Evolutionary conservation across 2,888 invertebrate genomes (phyloP).

Genomic region (Cremastinae sp.): DNA sequence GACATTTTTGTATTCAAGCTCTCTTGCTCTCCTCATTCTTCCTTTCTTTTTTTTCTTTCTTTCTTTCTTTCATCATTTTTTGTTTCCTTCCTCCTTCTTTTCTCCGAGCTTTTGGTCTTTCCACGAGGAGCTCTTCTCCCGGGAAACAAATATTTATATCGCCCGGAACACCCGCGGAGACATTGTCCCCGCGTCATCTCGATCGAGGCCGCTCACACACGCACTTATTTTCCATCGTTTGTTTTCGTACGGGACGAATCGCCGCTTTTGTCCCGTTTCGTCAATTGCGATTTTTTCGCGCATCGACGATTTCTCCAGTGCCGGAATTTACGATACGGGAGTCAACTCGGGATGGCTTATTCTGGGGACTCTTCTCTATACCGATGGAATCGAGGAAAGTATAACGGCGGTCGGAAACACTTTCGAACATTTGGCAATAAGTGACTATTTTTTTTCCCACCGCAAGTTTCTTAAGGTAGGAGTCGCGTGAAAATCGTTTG

Average conservation of each 20-base stretch:
- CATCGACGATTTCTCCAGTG: conserved; percentile 62
- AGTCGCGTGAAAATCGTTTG: too few relatives aligned
- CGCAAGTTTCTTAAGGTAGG: too few relatives aligned
- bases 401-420: background rate
- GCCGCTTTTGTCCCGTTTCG: conserved; percentile 56
- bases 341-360: too few relatives aligned
- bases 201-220: background rate
- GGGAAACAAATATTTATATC: conserved; percentile 78
- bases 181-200: conserved; percentile 65
- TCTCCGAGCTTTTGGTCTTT: conserved; percentile 14
- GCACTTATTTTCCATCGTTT: background rate
- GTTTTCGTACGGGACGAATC: conserved; percentile 9
- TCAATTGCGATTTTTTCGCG: conserved; percentile 54
- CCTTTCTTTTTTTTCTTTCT: too few relatives aligned
- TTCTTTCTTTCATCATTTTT: too few relatives aligned
- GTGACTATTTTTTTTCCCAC: background rate
- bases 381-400: too few relatives aligned
- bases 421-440: background rate
- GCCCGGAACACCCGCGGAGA: conserved; percentile 71
- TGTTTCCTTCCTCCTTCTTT: too few relatives aligned
- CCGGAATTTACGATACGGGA: background rate
- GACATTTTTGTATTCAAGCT: conserved; percentile 33
- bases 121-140: conserved; percentile 55
- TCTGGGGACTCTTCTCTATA: too few relatives aligned
- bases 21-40: too few relatives aligned